Evolutionary conservation across 2,797 vertebrate genomes (phyloP).

Genomic region (Hypotaenidia okinawae): DNA sequence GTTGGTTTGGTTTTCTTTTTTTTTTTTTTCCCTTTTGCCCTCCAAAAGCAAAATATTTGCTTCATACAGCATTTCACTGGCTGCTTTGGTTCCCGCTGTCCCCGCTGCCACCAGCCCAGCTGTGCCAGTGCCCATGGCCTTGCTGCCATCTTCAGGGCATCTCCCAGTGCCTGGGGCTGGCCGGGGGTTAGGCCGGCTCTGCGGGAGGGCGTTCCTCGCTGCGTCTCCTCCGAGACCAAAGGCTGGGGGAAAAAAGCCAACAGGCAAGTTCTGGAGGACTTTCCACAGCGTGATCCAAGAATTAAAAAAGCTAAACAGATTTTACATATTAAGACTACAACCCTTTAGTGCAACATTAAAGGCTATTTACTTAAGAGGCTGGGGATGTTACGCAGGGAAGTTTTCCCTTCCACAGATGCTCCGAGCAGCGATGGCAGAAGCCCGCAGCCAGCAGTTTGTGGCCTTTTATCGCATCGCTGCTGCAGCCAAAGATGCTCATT

Average conservation of each 20-base stretch:
- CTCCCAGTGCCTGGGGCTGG: background rate
- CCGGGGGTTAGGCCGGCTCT: background rate
- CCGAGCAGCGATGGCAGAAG: accelerated
- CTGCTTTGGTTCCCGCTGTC: background rate
- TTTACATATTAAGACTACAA: slow-evolving; percentile 62
- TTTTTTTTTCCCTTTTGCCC: background rate
- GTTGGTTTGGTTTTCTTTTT: too few species aligned
- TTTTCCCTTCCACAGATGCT: slow-evolving; percentile 44
- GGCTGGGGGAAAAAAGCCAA: slow-evolving; percentile 50
- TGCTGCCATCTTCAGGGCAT: slow-evolving; percentile 55
- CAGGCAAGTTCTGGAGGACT: slow-evolving; percentile 47
- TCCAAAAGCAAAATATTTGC: background rate
- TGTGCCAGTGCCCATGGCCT: background rate
- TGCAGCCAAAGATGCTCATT: background rate
- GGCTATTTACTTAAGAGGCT: slow-evolving; percentile 55
- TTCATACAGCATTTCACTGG: background rate
- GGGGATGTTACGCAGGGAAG: slow-evolving; percentile 32
- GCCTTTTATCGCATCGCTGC: accelerated
- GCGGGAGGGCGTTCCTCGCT: background rate
- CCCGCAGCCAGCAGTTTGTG: background rate
- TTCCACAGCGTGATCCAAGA: slow-evolving; percentile 53
- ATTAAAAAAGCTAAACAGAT: slow-evolving; percentile 59
- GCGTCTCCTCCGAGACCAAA: slow-evolving; percentile 30
- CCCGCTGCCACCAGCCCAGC: background rate
- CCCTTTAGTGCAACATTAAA: slow-evolving; percentile 58